A percentile compares a stretch with the other conserved stretches of the same genome.
These are phyloP conservation scores for Autographa pulchrina DNA, from an alignment of 2,888 invertebrate species.

Conservation along the genomic window DNA sequence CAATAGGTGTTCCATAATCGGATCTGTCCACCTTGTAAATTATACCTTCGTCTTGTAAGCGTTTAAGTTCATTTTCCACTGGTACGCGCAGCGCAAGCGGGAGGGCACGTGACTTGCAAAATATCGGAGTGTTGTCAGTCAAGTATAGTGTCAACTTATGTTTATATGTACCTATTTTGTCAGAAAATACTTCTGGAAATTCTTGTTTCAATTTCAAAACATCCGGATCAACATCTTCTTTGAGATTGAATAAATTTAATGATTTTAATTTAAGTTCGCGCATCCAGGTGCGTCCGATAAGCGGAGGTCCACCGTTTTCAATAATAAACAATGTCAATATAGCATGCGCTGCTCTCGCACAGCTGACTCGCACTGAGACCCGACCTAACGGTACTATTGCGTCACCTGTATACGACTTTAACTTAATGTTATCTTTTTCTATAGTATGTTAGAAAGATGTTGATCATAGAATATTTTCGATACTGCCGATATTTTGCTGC, in stretches of 20 bases:
- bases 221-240: neutral
- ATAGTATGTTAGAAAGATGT: neutral
- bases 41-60: conserved; percentile 47
- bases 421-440: conserved; percentile 8
- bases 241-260: conserved; percentile 10
- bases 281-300: conserved; percentile 31
- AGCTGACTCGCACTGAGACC: conserved; percentile 13
- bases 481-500: conserved; percentile 24
- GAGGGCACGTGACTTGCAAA: conserved; percentile 43
- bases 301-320: conserved; percentile 27
- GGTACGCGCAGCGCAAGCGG: conserved; percentile 52
- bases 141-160: conserved; percentile 15
- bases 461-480: conserved; percentile 8
- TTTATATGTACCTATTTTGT: conserved; percentile 20
- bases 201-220: conserved; percentile 5
- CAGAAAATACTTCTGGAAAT: conserved; percentile 23
- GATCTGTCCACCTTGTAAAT: conserved; percentile 57
- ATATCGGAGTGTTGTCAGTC: conserved; percentile 18
- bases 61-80: conserved; percentile 53
- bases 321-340: conserved; percentile 19
- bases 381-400: conserved; percentile 23
- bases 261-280: conserved; percentile 3
- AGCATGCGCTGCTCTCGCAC: neutral
- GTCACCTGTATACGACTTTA: conserved; percentile 23
- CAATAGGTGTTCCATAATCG: conserved; percentile 59